Conservation (phyloP, 35 echinoderm and acorn worm genomes). For the Heliocidaris erythrogramma region DNA sequence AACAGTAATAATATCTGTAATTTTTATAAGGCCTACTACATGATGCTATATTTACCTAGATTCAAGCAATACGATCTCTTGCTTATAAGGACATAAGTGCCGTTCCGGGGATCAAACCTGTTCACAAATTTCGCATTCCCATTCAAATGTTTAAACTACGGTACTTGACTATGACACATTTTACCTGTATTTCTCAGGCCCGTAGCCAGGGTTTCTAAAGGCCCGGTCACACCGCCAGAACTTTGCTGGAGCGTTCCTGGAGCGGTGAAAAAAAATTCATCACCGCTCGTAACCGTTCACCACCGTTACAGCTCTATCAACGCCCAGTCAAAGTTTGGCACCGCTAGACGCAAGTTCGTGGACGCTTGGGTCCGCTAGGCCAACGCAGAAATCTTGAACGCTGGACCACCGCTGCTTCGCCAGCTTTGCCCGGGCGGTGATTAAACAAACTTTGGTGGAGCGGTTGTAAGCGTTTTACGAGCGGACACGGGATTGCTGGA, state of each 20-base stretch:
- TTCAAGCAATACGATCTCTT: too few species aligned
- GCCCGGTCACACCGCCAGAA: constrained; percentile 38
- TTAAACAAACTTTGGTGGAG: constrained; percentile 23
- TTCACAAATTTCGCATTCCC: too few species aligned
- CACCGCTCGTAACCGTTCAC: constrained; percentile 14
- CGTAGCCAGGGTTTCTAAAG: too few species aligned
- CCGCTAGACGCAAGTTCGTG: constrained; percentile 38
- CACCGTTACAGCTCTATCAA: constrained; percentile 12
- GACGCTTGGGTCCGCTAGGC: constrained; percentile 40
- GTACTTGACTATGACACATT: too few species aligned
- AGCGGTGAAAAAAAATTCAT: constrained; percentile 34
- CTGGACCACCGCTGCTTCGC: constrained; percentile 42
- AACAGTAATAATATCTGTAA: too few species aligned
- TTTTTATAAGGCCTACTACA: too few species aligned
- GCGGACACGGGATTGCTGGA: constrained; percentile 19
- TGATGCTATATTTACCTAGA: too few species aligned
- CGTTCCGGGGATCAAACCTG: too few species aligned
- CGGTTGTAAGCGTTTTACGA: constrained; percentile 12
- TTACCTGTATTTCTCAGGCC: too few species aligned
- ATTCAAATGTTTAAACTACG: too few species aligned
- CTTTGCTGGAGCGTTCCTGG: constrained; percentile 27
- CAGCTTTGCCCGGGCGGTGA: constrained; percentile 40
- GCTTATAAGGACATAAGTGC: too few species aligned
- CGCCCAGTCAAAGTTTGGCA: constrained; percentile 25
- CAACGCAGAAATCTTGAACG: constrained; percentile 39